These are phyloP conservation scores for Iguana delicatissima DNA, from an alignment of 2,797 vertebrate genomes.

Conservation along the genomic window DNA sequence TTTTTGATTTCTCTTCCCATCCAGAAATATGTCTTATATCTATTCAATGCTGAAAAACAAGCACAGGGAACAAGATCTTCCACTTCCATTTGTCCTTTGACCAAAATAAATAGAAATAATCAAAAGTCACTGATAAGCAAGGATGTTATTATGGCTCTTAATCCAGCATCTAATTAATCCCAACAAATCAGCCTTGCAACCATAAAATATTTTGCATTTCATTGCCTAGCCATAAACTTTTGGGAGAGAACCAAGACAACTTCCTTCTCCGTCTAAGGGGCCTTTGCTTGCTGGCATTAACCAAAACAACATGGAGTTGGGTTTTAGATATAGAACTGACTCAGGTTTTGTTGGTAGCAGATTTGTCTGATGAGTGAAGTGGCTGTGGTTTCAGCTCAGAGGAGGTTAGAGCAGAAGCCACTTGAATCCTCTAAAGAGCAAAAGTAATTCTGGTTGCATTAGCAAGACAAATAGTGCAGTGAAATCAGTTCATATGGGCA, in stretches of 20 bases:
- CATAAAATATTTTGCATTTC: slow-evolving; percentile 20
- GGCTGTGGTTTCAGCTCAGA: slow-evolving; percentile 4
- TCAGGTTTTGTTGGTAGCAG: slow-evolving; percentile 34
- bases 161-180: background rate
- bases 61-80: background rate
- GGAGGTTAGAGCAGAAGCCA: slow-evolving; percentile 55
- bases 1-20: background rate
- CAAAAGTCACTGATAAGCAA: background rate
- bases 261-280: background rate
- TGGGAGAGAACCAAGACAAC: background rate
- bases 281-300: background rate
- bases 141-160: background rate
- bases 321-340: background rate
- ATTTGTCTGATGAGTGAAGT: background rate
- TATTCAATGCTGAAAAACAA: background rate
- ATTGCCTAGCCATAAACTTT: background rate
- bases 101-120: background rate
- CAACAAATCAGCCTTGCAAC: background rate
- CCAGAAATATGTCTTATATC: background rate
- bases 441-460: slow-evolving; percentile 70
- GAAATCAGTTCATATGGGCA: slow-evolving; percentile 68
- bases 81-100: background rate
- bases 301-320: slow-evolving; percentile 9
- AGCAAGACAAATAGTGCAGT: slow-evolving; percentile 64
- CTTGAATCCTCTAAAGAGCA: slow-evolving; percentile 65